Conservation (phyloP, 1,140 invertebrate genomes). For the Anoplophora glabripennis region DNA sequence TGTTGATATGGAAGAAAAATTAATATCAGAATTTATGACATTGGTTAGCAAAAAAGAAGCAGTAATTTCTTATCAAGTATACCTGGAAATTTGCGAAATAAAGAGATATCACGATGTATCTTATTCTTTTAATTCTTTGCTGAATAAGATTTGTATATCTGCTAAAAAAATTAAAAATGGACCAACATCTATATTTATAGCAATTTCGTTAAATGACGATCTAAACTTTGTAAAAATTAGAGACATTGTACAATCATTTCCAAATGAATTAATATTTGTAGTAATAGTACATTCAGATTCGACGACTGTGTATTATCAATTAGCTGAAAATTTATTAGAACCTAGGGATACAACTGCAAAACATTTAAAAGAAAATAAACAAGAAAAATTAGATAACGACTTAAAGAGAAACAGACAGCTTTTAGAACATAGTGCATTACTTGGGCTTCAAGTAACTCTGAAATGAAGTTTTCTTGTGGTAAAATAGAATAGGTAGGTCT, state of each 20-base stretch:
- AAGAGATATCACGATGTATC: slow-evolving; percentile 38
- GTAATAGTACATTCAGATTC: slow-evolving; percentile 40
- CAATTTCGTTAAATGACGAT: slow-evolving; percentile 26
- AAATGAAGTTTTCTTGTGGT: no score
- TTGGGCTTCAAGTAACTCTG: background rate
- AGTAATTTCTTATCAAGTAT: slow-evolving; percentile 33
- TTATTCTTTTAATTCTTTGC: slow-evolving; percentile 24
- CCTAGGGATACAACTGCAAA: slow-evolving; percentile 27
- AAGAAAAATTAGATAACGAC: slow-evolving; percentile 30
- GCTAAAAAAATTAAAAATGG: slow-evolving; percentile 30
- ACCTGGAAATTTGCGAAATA: slow-evolving; percentile 41
- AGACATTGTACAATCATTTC: slow-evolving; percentile 12
- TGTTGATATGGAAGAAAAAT: background rate
- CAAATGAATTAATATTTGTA: slow-evolving; percentile 26
- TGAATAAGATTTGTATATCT: slow-evolving; percentile 30
- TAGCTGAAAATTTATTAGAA: slow-evolving; percentile 29
- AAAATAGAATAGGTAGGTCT: no score
- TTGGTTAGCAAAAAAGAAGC: slow-evolving; percentile 11
- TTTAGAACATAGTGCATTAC: slow-evolving; percentile 33
- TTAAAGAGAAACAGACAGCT: slow-evolving; percentile 28
- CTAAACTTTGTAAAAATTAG: slow-evolving; percentile 34
- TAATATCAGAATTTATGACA: slow-evolving; percentile 6
- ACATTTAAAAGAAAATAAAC: slow-evolving; percentile 28
- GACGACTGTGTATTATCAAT: slow-evolving; percentile 41
- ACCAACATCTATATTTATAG: slow-evolving; percentile 27